Percentiles rank a stretch among this genome's conserved stretches.
Evolutionary conservation across 53 echinoderm and acorn worm species (phyloP).

Genomic region (Temnopleurus reevesii): DNA sequence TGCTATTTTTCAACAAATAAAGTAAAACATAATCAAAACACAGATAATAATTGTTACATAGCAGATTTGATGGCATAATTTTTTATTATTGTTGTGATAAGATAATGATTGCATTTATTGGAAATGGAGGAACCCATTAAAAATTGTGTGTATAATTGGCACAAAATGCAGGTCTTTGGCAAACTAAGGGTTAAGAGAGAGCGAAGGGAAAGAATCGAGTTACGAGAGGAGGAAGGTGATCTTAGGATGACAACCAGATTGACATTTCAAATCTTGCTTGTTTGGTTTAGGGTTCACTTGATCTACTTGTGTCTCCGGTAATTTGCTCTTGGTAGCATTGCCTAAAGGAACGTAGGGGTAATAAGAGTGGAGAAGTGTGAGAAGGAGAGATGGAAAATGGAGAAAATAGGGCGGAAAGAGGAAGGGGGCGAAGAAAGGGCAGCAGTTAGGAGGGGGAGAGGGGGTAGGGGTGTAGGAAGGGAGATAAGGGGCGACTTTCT

Average conservation of each 20-base stretch:
- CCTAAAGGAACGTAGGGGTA: neutral
- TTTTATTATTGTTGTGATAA: too few species aligned
- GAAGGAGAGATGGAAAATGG: neutral
- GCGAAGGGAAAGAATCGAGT: too few species aligned
- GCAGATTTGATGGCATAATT: too few species aligned
- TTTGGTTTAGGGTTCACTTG: neutral
- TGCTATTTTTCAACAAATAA: too few species aligned
- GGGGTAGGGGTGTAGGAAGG: neutral
- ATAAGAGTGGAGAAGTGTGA: neutral
- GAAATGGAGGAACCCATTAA: too few species aligned
- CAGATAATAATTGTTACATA: too few species aligned
- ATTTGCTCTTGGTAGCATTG: neutral
- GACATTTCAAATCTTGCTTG: neutral
- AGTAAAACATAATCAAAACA: too few species aligned
- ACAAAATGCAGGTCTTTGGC: too few species aligned
- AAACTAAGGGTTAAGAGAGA: too few species aligned
- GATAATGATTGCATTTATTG: too few species aligned
- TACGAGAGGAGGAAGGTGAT: too few species aligned
- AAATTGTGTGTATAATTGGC: too few species aligned
- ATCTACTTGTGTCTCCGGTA: constrained; percentile 6
- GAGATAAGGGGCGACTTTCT: neutral
- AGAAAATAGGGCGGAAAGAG: neutral
- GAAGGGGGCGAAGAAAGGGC: neutral
- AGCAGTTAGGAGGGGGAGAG: neutral
- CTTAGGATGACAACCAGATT: neutral